A percentile compares a stretch with the other conserved stretches of the same genome.
Evolutionary conservation across 2,888 invertebrate species (phyloP).

Genomic region (Pterobdella sp.): DNA sequence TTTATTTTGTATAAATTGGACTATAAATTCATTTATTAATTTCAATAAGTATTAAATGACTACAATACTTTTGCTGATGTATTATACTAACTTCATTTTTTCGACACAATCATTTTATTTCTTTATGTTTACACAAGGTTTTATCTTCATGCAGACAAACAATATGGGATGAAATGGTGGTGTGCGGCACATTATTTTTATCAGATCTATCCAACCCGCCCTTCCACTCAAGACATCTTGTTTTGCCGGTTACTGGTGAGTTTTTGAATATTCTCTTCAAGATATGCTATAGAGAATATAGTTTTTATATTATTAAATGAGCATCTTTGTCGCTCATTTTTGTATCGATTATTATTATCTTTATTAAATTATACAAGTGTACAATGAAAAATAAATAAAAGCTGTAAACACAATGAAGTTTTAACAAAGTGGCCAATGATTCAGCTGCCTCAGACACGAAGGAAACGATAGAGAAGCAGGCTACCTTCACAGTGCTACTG

Average conservation of each 20-base stretch:
- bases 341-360: neutral
- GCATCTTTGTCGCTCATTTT: neutral
- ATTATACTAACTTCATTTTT: too few species aligned
- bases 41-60: too few species aligned
- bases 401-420: neutral
- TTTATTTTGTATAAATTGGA: too few species aligned
- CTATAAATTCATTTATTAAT: too few species aligned
- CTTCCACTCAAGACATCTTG: constrained; percentile 77
- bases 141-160: constrained; percentile 29
- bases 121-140: constrained; percentile 60
- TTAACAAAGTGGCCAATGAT: too few species aligned
- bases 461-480: constrained; percentile 56
- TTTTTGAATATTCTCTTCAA: neutral
- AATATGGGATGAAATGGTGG: constrained; percentile 53
- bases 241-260: constrained; percentile 60
- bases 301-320: neutral
- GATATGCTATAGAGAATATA: neutral
- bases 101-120: too few species aligned
- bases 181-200: constrained; percentile 79
- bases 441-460: constrained; percentile 29
- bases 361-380: neutral
- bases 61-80: too few species aligned
- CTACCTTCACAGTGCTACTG: constrained; percentile 83
- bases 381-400: neutral
- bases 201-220: constrained; percentile 83